Conservation (phyloP, 2,113 vertebrate species). For the Coreoperca whiteheadi region DNA sequence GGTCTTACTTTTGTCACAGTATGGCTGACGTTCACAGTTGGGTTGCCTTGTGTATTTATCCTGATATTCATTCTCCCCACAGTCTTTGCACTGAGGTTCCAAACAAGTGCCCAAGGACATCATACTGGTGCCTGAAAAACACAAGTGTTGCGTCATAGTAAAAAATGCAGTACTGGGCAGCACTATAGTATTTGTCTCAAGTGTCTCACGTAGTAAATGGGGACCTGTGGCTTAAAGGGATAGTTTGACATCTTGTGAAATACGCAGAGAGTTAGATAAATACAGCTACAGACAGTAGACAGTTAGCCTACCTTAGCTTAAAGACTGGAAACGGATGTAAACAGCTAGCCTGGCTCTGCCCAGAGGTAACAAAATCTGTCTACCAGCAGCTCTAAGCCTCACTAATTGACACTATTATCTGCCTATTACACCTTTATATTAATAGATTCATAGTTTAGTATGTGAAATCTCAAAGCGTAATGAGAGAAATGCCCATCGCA, state of each 20-base stretch:
- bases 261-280: neutral
- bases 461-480: neutral
- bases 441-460: neutral
- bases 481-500: neutral
- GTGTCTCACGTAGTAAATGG: neutral
- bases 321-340: neutral
- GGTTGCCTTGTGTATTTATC: neutral
- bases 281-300: neutral
- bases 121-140: constrained; percentile 66
- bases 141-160: neutral
- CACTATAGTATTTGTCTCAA: neutral
- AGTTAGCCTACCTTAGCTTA: neutral
- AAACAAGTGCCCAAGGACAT: accelerated
- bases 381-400: neutral
- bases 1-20: constrained; percentile 81
- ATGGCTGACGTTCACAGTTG: constrained; percentile 67
- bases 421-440: too few species aligned
- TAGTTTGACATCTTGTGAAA: neutral
- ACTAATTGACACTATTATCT: neutral
- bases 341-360: neutral
- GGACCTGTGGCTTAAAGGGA: neutral
- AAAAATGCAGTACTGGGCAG: neutral
- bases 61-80: constrained; percentile 64
- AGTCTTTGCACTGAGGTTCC: constrained; percentile 60
- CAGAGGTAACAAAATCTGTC: neutral